These are phyloP conservation scores for Amphiprion percula DNA, from an alignment of 2,113 vertebrate species.

Conservation along the genomic window DNA sequence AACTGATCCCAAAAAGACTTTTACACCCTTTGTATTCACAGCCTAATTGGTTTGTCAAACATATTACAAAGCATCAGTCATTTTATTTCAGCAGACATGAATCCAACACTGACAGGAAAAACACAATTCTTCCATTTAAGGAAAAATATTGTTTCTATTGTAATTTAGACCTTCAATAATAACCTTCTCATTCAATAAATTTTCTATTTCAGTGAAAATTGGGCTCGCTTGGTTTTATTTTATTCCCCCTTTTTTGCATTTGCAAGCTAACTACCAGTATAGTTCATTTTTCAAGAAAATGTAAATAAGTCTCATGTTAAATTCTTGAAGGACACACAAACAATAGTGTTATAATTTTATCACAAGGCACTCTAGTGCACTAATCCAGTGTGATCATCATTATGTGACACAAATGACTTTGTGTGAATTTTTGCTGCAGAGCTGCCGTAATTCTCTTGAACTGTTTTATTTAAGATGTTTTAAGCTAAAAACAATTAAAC, in stretches of 20 bases:
- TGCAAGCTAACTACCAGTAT: neutral
- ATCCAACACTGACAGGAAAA: slow-evolving; percentile 39
- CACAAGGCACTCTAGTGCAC: neutral
- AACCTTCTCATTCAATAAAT: slow-evolving; percentile 82
- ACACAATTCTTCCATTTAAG: slow-evolving; percentile 64
- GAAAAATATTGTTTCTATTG: slow-evolving; percentile 78
- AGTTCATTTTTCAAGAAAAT: neutral
- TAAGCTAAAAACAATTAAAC: neutral
- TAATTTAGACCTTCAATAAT: slow-evolving; percentile 77
- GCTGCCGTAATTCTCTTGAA: neutral
- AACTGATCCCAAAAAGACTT: slow-evolving; percentile 30
- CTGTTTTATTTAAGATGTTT: neutral
- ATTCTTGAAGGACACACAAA: neutral
- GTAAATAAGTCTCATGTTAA: neutral
- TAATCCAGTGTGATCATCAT: neutral
- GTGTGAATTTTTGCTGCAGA: neutral
- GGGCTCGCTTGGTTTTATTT: slow-evolving; percentile 64
- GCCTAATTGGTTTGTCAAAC: slow-evolving; percentile 38
- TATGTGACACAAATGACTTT: no score
- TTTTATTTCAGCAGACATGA: slow-evolving; percentile 54
- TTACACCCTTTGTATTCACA: slow-evolving; percentile 53
- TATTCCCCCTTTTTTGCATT: neutral
- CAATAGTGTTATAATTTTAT: neutral
- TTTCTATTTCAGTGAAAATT: slow-evolving; percentile 82
- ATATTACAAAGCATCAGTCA: slow-evolving; percentile 37